Base-by-base conservation (phyloP, 2,797 vertebrate genomes). In the Podarcis siculus region DNA sequence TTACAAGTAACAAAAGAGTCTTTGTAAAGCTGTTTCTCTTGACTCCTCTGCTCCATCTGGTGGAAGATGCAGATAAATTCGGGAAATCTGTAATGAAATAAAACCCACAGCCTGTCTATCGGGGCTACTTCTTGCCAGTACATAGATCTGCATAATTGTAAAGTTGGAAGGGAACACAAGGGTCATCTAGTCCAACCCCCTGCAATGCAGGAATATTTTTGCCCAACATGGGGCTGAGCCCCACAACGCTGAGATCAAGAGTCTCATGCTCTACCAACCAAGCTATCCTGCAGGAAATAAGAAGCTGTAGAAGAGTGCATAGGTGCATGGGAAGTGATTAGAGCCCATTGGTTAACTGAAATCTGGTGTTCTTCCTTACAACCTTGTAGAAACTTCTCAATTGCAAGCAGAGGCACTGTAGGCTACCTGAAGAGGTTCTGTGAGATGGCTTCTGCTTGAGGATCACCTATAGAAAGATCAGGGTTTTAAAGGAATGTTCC, bases 1-100 rank as follows among this genome's bases (percentile, higher is more conserved):
- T 64, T 64, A 64, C 61, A 27, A 1, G 17, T 55, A 64, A 27
- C 8, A 12, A 78, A 23, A 30, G 25, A 23, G 9, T 25, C 3
- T 17, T 58, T 32, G 55, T 23, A 82, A 27, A 35, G 77, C 21
- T 9, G 37, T 39, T 80, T 72, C 58, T 58, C 69, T 75, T 80
- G 67, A 42, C 67, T 79, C 78, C 58, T 89, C 42, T 45, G 78
- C 83, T 66, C 88, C 88, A 85, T 64, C 88, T 89, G 58, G 83
- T 69, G 88, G 88, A 85, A 7, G 55, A 75, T 49, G 13, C 9
- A 27, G 25, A 37, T 69, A 79, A 85, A 45, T 73, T 61, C 37
- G n/a, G 12, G 15, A 64, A 75, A 23, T 81, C 39, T 55, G 12
- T 32, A 72, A 64, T n/a, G 32, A 32, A 79, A 73, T 27, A 19